A percentile compares a stretch with the other conserved stretches of the same genome.
Conservation (phyloP, 2,888 invertebrate species). For the Galeruca laticollis region DNA sequence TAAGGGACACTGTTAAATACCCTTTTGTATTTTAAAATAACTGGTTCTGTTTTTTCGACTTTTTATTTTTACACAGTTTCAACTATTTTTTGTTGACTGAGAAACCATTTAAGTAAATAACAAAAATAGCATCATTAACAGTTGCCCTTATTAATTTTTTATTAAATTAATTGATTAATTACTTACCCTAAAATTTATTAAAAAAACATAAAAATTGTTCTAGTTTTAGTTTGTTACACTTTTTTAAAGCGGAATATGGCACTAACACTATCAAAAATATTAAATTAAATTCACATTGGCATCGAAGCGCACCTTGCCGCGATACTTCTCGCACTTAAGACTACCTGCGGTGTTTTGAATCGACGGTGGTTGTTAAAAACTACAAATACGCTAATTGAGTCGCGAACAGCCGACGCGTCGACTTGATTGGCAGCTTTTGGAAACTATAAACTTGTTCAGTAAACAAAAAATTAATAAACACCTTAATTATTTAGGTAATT, state of each 20-base stretch:
- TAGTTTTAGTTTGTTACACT: not conserved
- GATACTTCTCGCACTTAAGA: not conserved
- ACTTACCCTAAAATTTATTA: not conserved
- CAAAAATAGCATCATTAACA: too few relatives aligned
- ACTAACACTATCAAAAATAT: not conserved
- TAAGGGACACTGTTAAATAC: too few relatives aligned
- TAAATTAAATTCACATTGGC: not conserved
- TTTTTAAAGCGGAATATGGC: not conserved
- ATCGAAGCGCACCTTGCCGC: not conserved
- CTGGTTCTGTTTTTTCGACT: too few relatives aligned
- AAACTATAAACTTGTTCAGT: not conserved
- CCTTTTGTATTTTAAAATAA: too few relatives aligned
- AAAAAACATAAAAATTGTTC: not conserved
- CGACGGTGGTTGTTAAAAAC: not conserved
- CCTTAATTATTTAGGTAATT: not conserved
- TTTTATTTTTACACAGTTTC: too few relatives aligned
- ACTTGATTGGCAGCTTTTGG: not conserved
- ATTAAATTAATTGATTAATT: not conserved
- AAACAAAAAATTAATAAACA: not conserved
- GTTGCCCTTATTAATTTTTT: too few relatives aligned
- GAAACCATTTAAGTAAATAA: too few relatives aligned
- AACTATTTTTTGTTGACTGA: too few relatives aligned
- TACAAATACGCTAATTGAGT: not conserved
- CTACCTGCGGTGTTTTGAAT: conserved; percentile 2
- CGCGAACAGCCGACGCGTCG: not conserved